These are phyloP conservation scores for Nipponacmea schrenckii DNA, from an alignment of 2,888 invertebrate species.

Conservation along the genomic window DNA sequence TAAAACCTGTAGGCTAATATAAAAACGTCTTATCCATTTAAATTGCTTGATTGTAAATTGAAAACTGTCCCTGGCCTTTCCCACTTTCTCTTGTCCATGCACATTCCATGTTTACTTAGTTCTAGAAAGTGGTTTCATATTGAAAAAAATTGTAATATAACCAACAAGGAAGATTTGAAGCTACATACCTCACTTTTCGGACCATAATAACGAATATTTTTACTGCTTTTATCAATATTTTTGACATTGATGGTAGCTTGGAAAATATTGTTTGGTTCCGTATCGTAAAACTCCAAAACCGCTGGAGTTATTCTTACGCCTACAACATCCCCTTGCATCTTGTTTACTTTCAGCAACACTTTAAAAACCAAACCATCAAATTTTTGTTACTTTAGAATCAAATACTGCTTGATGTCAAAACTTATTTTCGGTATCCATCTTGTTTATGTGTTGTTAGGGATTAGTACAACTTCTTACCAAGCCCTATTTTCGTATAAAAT, in stretches of 20 bases:
- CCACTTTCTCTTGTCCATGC: too few relatives aligned
- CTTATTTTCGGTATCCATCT: not conserved
- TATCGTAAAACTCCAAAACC: slow-evolving; percentile 61
- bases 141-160: too few relatives aligned
- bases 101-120: too few relatives aligned
- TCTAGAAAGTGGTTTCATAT: too few relatives aligned
- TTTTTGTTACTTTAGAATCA: not conserved
- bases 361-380: not conserved
- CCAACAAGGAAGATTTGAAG: too few relatives aligned
- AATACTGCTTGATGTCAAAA: too few relatives aligned
- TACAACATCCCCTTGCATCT: slow-evolving; percentile 59
- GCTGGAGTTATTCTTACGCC: slow-evolving; percentile 64
- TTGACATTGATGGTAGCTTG: slow-evolving; percentile 60
- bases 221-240: slow-evolving; percentile 63
- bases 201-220: slow-evolving; percentile 62
- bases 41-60: too few relatives aligned
- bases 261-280: slow-evolving; percentile 50
- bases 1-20: too few relatives aligned
- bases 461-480: not conserved
- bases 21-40: too few relatives aligned
- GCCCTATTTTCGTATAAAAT: slow-evolving; percentile 15
- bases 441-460: slow-evolving; percentile 4
- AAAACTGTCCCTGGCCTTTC: too few relatives aligned
- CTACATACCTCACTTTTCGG: slow-evolving; percentile 61
- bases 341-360: slow-evolving; percentile 12